Evolutionary conservation across 2,888 invertebrate species (phyloP).

Genomic region (Volucella zonaria): DNA sequence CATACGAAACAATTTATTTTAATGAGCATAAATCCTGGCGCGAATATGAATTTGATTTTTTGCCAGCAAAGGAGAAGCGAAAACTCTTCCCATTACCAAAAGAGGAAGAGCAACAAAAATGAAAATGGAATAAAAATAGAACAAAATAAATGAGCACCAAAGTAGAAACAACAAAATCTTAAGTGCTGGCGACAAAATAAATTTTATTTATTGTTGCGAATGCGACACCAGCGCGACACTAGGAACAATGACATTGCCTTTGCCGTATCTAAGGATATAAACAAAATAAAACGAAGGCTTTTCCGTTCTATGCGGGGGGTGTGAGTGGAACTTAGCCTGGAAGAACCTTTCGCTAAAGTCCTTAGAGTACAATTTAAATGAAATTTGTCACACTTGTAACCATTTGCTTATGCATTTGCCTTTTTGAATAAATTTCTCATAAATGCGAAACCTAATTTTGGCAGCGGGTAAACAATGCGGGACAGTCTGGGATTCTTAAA

Average conservation of each 20-base stretch:
- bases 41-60: slow-evolving; percentile 45
- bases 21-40: slow-evolving; percentile 49
- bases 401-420: neutral
- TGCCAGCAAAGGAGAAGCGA: slow-evolving; percentile 2
- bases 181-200: slow-evolving; percentile 53
- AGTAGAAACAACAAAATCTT: slow-evolving; percentile 32
- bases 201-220: slow-evolving; percentile 47
- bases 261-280: neutral
- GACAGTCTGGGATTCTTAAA: too few species aligned
- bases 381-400: slow-evolving; percentile 26
- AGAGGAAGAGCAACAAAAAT: neutral
- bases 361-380: slow-evolving; percentile 16
- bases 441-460: too few species aligned
- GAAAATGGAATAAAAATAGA: too few species aligned
- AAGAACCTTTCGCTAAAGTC: neutral
- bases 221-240: slow-evolving; percentile 8
- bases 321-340: neutral
- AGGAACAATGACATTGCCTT: neutral
- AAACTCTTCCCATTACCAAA: slow-evolving; percentile 18
- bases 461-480: too few species aligned
- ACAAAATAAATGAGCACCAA: slow-evolving; percentile 3
- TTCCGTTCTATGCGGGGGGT: neutral
- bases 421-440: too few species aligned
- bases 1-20: slow-evolving; percentile 46
- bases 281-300: neutral